Evolutionary conservation across 2,797 vertebrate species (phyloP), one percentile per base, ranked within the genome.

Genomic region (Ficedula albicollis): DNA sequence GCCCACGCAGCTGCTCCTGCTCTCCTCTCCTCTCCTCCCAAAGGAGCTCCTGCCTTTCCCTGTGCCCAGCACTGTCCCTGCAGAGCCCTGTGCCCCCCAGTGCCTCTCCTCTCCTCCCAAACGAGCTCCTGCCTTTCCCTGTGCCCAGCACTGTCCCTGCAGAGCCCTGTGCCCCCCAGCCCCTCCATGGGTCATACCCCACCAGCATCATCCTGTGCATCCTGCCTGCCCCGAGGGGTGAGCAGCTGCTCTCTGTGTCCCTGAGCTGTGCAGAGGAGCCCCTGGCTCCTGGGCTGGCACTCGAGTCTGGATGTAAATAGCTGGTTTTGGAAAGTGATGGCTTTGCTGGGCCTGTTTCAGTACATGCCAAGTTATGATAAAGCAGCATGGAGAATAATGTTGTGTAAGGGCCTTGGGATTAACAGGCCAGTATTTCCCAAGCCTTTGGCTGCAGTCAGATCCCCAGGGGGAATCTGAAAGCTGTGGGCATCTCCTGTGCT

Each of bases 61-160:
- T 2, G 41, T 4, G 0, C 67, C 4, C 0, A 21, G 87, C 0
- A 0, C 51, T 21, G 29, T 3, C 27, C 17, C 38, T 27, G 16
- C 38, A 1, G 25, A 48, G 49, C 29, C 55, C 46, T 51, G 41
- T 5, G 1, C 41, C 21, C 41, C 34, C n/a, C n/a, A n/a, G n/a
- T n/a, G n/a, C n/a, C n/a, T n/a, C n/a, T n/a, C n/a, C n/a, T n/a
- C n/a, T n/a, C n/a, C n/a, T n/a, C n/a, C n/a, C n/a, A n/a, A n/a
- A n/a, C n/a, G n/a, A n/a, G n/a, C n/a, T n/a, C n/a, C n/a, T n/a
- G n/a, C n/a, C n/a, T n/a, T n/a, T n/a, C n/a, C n/a, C n/a, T n/a
- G n/a, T n/a, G n/a, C n/a, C n/a, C n/a, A n/a, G n/a, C n/a, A n/a
- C n/a, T n/a, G n/a, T n/a, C n/a, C n/a, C n/a, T n/a, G n/a, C n/a